A percentile compares a stretch with the other conserved stretches of the same genome.
Conservation (phyloP, 2,797 vertebrate genomes). For the Channallabes apus region DNA sequence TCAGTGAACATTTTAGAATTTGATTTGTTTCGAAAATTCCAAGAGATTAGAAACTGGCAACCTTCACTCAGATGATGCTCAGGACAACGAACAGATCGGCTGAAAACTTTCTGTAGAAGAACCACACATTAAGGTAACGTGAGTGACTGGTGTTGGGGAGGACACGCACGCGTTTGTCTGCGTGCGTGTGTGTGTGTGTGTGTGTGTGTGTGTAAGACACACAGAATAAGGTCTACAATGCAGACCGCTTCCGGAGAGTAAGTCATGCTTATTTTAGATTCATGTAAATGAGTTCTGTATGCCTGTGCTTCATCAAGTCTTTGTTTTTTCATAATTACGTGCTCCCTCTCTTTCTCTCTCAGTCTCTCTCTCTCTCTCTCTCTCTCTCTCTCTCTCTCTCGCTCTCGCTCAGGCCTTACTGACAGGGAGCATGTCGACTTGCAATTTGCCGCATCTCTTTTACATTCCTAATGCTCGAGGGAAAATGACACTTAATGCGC, state of each 20-base stretch:
- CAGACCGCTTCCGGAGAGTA: slow-evolving; percentile 7
- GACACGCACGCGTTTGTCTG: not conserved
- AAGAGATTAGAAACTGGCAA: not conserved
- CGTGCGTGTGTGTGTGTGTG: slow-evolving; percentile 6
- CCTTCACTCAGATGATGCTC: slow-evolving; percentile 32
- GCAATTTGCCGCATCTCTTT: slow-evolving; percentile 63
- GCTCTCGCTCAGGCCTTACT: slow-evolving; percentile 47
- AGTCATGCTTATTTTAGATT: slow-evolving; percentile 10
- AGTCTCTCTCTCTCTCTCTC: not conserved
- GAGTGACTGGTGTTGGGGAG: slow-evolving; percentile 14
- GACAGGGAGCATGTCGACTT: slow-evolving; percentile 54
- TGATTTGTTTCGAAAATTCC: slow-evolving; percentile 9
- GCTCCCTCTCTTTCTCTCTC: no score
- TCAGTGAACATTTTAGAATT: not conserved
- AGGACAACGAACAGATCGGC: not conserved
- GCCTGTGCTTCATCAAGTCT: slow-evolving; percentile 12
- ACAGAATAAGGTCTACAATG: slow-evolving; percentile 8
- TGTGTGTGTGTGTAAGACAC: not conserved
- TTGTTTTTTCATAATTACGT: slow-evolving; percentile 10
- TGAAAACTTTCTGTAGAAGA: slow-evolving; percentile 21
- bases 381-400: not conserved
- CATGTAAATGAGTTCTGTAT: not conserved
- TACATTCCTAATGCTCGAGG: slow-evolving; percentile 57
- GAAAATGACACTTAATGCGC: slow-evolving; percentile 69
- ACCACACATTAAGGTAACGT: slow-evolving; percentile 36